Evolutionary conservation across 2,113 vertebrate genomes (phyloP).

Genomic region (Corythornis vintsioides): DNA sequence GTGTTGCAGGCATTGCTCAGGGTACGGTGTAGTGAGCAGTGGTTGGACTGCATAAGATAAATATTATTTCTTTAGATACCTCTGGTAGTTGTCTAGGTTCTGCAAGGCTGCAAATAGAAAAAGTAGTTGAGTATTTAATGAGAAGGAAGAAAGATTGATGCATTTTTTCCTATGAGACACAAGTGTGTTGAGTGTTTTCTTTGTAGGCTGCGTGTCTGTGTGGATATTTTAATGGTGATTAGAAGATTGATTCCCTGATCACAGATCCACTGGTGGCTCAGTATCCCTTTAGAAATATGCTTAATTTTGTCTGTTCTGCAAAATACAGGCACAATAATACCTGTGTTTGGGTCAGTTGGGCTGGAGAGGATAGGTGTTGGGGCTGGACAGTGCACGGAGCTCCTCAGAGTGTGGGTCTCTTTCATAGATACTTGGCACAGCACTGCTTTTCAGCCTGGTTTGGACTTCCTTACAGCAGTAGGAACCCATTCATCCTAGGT

Average conservation of each 20-base stretch:
- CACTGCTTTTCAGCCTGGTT: not conserved
- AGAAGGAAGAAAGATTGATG: not conserved
- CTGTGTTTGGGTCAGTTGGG: not conserved
- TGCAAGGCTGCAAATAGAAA: not conserved
- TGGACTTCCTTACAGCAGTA: not conserved
- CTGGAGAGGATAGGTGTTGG: not conserved
- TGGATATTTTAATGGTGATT: not conserved
- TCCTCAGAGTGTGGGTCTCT: not conserved
- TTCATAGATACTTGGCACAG: not conserved
- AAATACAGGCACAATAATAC: not conserved
- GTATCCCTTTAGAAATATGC: not conserved
- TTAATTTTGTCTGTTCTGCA: not conserved
- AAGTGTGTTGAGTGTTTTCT: not conserved
- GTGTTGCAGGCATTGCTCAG: not conserved
- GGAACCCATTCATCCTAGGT: accelerated
- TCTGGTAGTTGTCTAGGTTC: not conserved
- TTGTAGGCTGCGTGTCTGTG: not conserved
- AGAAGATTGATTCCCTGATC: not conserved
- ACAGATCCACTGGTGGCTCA: not conserved
- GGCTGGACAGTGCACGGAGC: accelerated
- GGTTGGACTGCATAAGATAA: not conserved
- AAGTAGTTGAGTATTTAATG: not conserved
- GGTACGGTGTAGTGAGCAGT: not conserved
- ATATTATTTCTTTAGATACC: constrained; percentile 1
- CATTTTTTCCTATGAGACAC: not conserved